Percentiles rank a stretch among this genome's conserved stretches.
Conservation (phyloP, 2,797 vertebrate species). For the Sebastes umbrosus region DNA sequence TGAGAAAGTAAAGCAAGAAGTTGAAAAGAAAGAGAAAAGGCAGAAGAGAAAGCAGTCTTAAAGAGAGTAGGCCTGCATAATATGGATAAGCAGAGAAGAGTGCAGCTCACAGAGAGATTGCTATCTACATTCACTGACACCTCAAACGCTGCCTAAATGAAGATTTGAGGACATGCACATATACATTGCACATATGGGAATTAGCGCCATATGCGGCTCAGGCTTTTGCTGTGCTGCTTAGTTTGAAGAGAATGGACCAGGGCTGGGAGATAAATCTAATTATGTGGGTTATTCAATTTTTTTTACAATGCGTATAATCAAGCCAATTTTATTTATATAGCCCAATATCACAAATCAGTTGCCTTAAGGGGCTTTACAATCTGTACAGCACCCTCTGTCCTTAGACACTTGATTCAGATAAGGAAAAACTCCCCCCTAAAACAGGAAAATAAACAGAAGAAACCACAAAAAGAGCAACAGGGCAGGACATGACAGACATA, state of each 20-base stretch:
- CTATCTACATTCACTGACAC: conserved; percentile 35
- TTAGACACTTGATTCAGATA: not conserved
- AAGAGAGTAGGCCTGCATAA: conserved; percentile 26
- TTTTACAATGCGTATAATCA: not conserved
- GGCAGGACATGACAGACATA: not conserved
- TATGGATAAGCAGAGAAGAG: conserved; percentile 38
- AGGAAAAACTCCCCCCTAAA: no score
- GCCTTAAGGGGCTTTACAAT: not conserved
- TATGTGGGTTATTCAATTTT: not conserved
- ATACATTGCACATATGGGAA: conserved; percentile 7
- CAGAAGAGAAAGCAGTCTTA: not conserved
- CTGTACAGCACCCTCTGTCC: not conserved
- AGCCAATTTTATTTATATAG: not conserved
- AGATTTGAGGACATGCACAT: conserved; percentile 25
- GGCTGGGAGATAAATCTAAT: not conserved
- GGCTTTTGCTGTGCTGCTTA: conserved; percentile 1
- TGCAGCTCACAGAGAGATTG: conserved; percentile 40
- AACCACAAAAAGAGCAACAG: not conserved
- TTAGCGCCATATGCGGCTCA: not conserved
- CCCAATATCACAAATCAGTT: not conserved
- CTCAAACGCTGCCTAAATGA: conserved; percentile 27
- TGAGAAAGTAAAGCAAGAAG: not conserved
- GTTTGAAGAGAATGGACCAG: not conserved
- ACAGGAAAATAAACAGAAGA: no score
- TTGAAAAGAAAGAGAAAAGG: not conserved